Evolutionary conservation across 2,888 invertebrate species (phyloP).

Genomic region (Melangyna quadrimaculata): DNA sequence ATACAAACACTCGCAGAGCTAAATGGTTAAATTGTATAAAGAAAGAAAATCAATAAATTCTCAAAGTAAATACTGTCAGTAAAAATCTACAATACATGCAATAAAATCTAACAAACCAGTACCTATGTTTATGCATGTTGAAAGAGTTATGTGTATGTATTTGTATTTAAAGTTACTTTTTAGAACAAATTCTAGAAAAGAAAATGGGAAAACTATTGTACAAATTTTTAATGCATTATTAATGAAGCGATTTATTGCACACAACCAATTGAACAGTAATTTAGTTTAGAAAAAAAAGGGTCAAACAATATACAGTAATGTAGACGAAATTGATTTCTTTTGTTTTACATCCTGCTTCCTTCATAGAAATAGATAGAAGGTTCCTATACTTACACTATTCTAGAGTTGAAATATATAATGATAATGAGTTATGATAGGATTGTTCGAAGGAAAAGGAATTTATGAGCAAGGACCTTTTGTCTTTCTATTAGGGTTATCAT

Average conservation of each 20-base stretch:
- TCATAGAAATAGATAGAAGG: too few relatives aligned
- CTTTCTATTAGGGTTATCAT: too few relatives aligned
- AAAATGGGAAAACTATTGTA: background rate
- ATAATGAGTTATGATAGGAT: too few relatives aligned
- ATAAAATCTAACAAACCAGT: too few relatives aligned
- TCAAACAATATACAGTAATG: background rate
- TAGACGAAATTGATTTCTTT: background rate
- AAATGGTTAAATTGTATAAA: background rate
- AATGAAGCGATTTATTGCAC: constrained; percentile 9
- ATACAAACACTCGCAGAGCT: background rate
- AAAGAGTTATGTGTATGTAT: too few relatives aligned
- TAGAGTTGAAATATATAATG: too few relatives aligned
- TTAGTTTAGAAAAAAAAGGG: background rate
- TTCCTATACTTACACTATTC: too few relatives aligned
- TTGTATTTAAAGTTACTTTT: too few relatives aligned
- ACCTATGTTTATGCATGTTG: too few relatives aligned
- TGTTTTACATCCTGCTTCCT: background rate
- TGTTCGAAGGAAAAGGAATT: too few relatives aligned
- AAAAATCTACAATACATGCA: background rate
- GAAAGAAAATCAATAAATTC: constrained; percentile 12
- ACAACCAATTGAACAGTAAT: background rate
- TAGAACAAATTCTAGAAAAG: too few relatives aligned
- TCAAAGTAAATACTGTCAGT: background rate
- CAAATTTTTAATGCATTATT: background rate
- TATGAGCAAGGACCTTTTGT: too few relatives aligned